phyloP scores from a whole-genome alignment of 2,797 vertebrate species.

The Odontamblyopus rebecca region DNA sequence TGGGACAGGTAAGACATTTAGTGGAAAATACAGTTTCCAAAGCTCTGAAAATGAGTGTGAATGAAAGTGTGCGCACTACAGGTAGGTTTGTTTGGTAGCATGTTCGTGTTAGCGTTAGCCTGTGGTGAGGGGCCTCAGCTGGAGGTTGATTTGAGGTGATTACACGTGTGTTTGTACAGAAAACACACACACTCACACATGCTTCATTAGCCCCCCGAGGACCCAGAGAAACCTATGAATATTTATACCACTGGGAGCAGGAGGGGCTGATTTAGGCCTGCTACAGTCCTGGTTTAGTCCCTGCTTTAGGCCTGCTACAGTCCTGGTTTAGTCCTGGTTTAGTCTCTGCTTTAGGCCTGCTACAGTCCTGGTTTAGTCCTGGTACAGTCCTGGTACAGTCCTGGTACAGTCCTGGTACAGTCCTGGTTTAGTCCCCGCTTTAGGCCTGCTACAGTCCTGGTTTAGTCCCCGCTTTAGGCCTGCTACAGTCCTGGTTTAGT shows the following conservation, averaged over 20 bases:
- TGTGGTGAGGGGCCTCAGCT: neutral
- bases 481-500: too few species aligned
- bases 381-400: too few species aligned
- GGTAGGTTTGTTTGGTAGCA: neutral
- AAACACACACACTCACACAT: neutral
- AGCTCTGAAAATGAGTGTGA: neutral
- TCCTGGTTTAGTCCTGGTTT: too few species aligned
- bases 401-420: too few species aligned
- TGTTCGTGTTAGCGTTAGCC: neutral
- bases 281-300: too few species aligned
- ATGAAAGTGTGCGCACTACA: neutral
- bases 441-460: too few species aligned
- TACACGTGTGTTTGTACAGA: neutral
- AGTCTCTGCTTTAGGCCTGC: too few species aligned
- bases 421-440: too few species aligned
- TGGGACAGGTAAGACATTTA: slow-evolving; percentile 27
- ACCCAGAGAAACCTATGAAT: neutral
- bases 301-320: too few species aligned
- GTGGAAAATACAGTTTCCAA: neutral
- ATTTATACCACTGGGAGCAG: neutral
- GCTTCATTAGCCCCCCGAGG: neutral
- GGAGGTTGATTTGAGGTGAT: neutral
- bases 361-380: too few species aligned
- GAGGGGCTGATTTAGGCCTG: neutral
- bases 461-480: too few species aligned